Conservation (phyloP, 1,140 invertebrate genomes). For the Danaus melanippus region DNA sequence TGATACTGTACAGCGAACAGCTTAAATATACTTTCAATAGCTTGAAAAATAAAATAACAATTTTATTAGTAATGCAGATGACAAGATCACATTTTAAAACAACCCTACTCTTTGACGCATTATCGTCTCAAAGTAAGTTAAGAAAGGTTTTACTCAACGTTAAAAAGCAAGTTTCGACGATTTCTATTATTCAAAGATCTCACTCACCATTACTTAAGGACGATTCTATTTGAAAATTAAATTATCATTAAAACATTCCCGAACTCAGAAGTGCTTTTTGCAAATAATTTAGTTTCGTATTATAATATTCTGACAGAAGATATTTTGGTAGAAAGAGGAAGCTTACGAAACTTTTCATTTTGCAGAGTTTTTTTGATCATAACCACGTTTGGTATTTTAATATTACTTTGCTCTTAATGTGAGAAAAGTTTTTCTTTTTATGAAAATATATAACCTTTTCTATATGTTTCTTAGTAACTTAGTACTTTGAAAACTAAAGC, state of each 20-base stretch:
- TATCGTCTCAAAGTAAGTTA: too few species aligned
- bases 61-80: too few species aligned
- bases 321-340: slow-evolving; percentile 1
- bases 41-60: too few species aligned
- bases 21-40: too few species aligned
- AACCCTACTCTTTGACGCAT: too few species aligned
- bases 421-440: too few species aligned
- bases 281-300: slow-evolving; percentile 14
- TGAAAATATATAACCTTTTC: too few species aligned
- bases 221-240: slow-evolving; percentile 18
- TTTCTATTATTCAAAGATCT: slow-evolving; percentile 11
- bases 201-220: slow-evolving; percentile 10
- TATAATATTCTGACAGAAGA: slow-evolving; percentile 10
- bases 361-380: neutral
- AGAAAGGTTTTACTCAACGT: neutral
- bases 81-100: too few species aligned
- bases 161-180: slow-evolving; percentile 7
- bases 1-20: too few species aligned
- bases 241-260: slow-evolving; percentile 19
- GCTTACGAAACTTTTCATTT: neutral
- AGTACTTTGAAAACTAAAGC: too few species aligned
- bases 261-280: slow-evolving; percentile 12
- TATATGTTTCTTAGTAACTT: too few species aligned
- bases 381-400: slow-evolving; percentile 2
- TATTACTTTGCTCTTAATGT: neutral